Evolutionary conservation across 1,140 invertebrate genomes (phyloP).

Genomic region (Drosophila gunungcola): DNA sequence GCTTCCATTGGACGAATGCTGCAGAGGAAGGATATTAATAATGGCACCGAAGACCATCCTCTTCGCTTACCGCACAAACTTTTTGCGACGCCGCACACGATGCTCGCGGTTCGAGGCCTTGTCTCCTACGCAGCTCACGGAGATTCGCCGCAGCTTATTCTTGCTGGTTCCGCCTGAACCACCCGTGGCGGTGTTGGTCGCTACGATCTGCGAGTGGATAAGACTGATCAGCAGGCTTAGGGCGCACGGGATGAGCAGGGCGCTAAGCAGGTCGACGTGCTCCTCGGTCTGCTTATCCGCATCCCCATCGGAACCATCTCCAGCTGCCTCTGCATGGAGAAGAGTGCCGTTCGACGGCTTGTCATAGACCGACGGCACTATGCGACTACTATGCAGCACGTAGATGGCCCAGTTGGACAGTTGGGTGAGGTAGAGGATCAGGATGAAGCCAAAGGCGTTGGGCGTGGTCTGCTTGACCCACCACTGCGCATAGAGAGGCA

Average conservation of each 20-base stretch:
- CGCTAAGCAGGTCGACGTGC: conserved; percentile 72
- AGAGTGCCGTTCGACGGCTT: conserved; percentile 22
- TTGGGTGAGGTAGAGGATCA: conserved; percentile 92
- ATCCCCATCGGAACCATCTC: conserved; percentile 12
- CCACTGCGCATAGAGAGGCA: conserved; percentile 94
- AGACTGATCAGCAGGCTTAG: conserved; percentile 93
- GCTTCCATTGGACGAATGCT: conserved; percentile 56
- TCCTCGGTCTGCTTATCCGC: conserved; percentile 57
- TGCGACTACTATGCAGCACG: conserved; percentile 85
- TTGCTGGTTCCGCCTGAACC: conserved; percentile 46
- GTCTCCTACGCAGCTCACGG: conserved; percentile 54
- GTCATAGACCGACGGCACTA: conserved; percentile 41
- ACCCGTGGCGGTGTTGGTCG: conserved; percentile 86
- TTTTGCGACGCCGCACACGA: conserved; percentile 72
- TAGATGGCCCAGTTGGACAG: conserved; percentile 89
- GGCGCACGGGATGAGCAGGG: conserved; percentile 90
- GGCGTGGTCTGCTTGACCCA: conserved; percentile 94
- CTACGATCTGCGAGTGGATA: conserved; percentile 96
- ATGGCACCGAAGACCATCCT: not conserved
- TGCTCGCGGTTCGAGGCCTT: conserved; percentile 68
- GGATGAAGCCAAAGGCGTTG: conserved; percentile 89
- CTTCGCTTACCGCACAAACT: conserved; percentile 74
- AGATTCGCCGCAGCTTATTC: conserved; percentile 75
- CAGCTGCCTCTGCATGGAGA: not conserved
- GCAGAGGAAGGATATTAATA: not conserved